A percentile compares a stretch with the other conserved stretches of the same genome.
phyloP scores from a whole-genome alignment of 2,113 vertebrate species.

The Psittacara wagleri region DNA sequence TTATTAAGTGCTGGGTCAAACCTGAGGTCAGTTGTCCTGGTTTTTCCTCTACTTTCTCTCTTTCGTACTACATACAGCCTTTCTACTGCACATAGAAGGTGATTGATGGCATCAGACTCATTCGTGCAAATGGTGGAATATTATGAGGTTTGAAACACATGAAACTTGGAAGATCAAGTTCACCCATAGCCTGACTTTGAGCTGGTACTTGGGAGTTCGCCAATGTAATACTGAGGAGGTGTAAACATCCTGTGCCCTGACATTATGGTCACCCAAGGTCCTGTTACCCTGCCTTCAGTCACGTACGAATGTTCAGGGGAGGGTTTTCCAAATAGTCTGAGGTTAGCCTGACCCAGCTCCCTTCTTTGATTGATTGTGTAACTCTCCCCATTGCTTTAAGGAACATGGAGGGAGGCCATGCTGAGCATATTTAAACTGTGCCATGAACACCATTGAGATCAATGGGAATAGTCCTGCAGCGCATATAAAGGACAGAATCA shows the following conservation, averaged over 20 bases:
- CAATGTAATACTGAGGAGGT: not conserved
- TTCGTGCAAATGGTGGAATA: not conserved
- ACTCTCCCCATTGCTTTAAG: not conserved
- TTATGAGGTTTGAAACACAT: not conserved
- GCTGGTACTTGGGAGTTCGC: not conserved
- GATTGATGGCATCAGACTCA: not conserved
- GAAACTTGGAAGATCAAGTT: not conserved
- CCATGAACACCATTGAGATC: fast-evolving
- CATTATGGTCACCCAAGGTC: not conserved
- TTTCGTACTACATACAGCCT: not conserved
- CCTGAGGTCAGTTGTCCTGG: not conserved
- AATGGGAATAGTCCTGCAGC: not conserved
- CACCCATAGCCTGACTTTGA: not conserved
- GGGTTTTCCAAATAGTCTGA: not conserved
- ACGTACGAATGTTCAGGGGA: not conserved
- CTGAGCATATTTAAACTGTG: not conserved
- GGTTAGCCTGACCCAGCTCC: not conserved
- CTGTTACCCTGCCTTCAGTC: not conserved
- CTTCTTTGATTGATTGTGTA: not conserved
- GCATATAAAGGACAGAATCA: not conserved
- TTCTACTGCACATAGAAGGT: fast-evolving
- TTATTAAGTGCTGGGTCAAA: not conserved
- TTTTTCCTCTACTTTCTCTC: not conserved
- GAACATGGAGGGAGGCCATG: fast-evolving
- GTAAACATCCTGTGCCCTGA: not conserved